phyloP scores from a whole-genome alignment of 1,140 invertebrate genomes.

The Babylonia areolata region DNA sequence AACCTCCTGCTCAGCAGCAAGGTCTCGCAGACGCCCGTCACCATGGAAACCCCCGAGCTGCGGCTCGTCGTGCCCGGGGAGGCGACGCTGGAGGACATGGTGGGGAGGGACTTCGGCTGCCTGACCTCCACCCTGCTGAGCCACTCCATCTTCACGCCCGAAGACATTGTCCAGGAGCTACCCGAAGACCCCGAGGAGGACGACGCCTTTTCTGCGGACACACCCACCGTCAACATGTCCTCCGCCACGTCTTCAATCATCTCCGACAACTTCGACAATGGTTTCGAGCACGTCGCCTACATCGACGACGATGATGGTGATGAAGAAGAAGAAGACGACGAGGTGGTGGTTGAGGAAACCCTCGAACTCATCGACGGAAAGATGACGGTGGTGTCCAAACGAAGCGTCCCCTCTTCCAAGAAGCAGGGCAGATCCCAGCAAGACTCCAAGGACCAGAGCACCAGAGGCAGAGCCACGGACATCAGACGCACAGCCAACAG shows the following conservation, averaged over 20 bases:
- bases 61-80: conserved; percentile 1
- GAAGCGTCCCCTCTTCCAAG: not conserved
- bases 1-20: conserved; percentile 34
- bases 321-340: not conserved
- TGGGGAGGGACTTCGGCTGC: conserved; percentile 44
- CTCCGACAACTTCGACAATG: not conserved
- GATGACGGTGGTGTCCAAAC: conserved; percentile 33
- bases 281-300: not conserved
- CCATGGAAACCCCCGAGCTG: conserved; percentile 27
- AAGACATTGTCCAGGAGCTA: conserved; percentile 13
- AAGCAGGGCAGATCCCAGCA: not conserved
- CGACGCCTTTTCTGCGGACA: not conserved
- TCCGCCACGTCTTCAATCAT: not conserved
- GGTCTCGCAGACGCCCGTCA: conserved; percentile 24
- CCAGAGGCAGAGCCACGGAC: not conserved
- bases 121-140: conserved; percentile 15
- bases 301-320: not conserved
- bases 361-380: conserved; percentile 24
- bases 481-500: conserved; percentile 14
- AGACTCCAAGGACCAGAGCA: not conserved
- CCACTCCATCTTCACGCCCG: conserved; percentile 42
- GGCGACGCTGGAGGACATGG: conserved; percentile 35
- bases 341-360: conserved; percentile 1
- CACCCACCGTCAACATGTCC: not conserved
- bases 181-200: conserved; percentile 11